Conservation (phyloP, 2,888 invertebrate genomes). For the Acronicta leporina region DNA sequence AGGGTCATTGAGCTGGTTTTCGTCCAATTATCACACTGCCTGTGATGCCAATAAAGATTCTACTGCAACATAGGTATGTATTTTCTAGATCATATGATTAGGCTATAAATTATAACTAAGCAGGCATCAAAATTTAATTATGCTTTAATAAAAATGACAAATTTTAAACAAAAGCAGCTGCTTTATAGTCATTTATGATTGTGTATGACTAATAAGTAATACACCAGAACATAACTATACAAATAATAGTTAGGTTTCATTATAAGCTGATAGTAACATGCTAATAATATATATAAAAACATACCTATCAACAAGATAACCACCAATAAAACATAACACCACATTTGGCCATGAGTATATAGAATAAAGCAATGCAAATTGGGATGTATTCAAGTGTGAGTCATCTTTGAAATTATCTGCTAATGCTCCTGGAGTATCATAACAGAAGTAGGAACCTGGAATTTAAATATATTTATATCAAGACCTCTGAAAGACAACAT, state of each 20-base stretch:
- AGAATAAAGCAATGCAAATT: conserved; percentile 96
- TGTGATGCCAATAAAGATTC: too few species aligned
- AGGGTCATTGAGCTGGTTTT: too few species aligned
- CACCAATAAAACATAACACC: conserved; percentile 97
- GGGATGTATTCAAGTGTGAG: conserved; percentile 93
- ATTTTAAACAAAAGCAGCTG: neutral
- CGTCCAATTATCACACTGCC: too few species aligned
- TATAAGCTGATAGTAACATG: conserved; percentile 31
- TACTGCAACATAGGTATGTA: too few species aligned
- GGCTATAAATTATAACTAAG: too few species aligned
- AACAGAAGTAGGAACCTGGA: conserved; percentile 99
- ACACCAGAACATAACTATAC: neutral
- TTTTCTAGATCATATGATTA: too few species aligned
- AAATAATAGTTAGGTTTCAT: conserved; percentile 23
- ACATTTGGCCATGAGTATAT: conserved; percentile 99
- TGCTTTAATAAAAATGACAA: too few species aligned
- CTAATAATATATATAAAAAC: conserved; percentile 44
- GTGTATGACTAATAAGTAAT: neutral
- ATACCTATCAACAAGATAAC: conserved; percentile 97
- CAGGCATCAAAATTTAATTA: too few species aligned
- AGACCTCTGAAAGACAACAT: too few species aligned
- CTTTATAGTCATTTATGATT: neutral
- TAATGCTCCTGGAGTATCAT: conserved; percentile 98
- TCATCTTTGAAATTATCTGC: conserved; percentile 96
- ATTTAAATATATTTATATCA: conserved; percentile 37